phyloP scores from a whole-genome alignment of 2,888 invertebrate species.

The Epirrhoe alternata region DNA sequence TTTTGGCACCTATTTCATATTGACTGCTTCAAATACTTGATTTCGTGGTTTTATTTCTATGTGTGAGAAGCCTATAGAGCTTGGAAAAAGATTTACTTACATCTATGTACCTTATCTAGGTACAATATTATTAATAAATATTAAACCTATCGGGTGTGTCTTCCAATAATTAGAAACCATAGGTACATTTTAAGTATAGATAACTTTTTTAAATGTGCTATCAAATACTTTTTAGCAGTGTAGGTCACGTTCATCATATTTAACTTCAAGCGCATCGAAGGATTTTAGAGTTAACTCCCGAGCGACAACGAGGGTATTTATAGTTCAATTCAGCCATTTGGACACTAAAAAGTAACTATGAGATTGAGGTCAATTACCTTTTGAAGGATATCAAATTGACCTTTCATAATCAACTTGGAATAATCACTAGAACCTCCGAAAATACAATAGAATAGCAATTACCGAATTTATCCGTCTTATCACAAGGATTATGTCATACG shows the following conservation, averaged over 20 bases:
- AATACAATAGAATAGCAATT: slow-evolving; percentile 30
- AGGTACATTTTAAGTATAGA: no score
- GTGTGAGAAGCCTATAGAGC: background rate
- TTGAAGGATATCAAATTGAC: slow-evolving; percentile 10
- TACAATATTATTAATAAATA: no score
- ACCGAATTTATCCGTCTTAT: slow-evolving; percentile 30
- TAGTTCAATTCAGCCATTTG: background rate
- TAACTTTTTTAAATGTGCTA: no score
- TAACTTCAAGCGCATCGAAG: no score
- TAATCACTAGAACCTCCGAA: slow-evolving; percentile 20
- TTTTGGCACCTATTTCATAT: slow-evolving; percentile 17
- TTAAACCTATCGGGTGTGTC: no score
- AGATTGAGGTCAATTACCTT: slow-evolving; percentile 17
- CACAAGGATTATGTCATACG: slow-evolving; percentile 41
- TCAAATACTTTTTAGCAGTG: no score
- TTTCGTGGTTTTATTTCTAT: background rate
- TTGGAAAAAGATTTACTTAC: background rate
- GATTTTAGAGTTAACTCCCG: no score
- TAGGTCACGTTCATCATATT: no score
- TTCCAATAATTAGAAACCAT: no score
- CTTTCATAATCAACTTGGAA: slow-evolving; percentile 18
- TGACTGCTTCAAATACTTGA: slow-evolving; percentile 3
- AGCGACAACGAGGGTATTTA: no score
- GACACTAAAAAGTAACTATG: background rate
- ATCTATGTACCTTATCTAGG: no score